A percentile compares a stretch with the other conserved stretches of the same genome.
Evolutionary conservation across 2,888 invertebrate species (phyloP).

Genomic region (Margaritifera margaritifera): DNA sequence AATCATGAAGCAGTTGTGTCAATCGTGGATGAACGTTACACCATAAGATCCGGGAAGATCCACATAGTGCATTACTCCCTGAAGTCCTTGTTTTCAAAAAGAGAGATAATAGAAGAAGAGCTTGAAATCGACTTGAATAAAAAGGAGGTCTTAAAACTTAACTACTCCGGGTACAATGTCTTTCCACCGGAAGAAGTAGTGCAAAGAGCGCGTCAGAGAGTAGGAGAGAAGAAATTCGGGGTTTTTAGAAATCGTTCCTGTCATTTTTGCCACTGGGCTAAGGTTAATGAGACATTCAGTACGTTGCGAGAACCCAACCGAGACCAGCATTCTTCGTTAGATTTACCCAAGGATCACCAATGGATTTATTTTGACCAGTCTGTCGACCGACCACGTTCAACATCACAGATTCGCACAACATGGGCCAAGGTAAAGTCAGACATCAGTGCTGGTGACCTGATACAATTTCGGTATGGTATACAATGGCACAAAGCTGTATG

Average conservation of each 20-base stretch:
- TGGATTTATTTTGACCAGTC: conserved; percentile 17
- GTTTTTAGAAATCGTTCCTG: conserved; percentile 17
- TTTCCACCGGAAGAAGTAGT: conserved; percentile 16
- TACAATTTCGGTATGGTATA: conserved; percentile 7
- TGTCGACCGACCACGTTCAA: conserved; percentile 10
- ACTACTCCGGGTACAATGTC: conserved; percentile 6
- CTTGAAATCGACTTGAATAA: conserved; percentile 8
- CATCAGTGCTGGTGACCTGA: conserved; percentile 12
- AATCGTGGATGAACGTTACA: background rate
- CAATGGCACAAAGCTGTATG: conserved; percentile 15
- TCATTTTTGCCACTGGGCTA: conserved; percentile 33
- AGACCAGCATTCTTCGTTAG: background rate
- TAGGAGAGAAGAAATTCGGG: conserved; percentile 25
- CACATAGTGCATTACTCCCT: conserved; percentile 17
- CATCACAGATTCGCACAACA: conserved; percentile 1
- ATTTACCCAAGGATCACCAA: background rate
- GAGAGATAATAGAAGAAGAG: conserved; percentile 17
- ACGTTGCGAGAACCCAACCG: background rate
- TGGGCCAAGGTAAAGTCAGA: conserved; percentile 21
- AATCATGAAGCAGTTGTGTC: conserved; percentile 19
- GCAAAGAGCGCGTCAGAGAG: conserved; percentile 16
- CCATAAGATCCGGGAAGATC: conserved; percentile 10
- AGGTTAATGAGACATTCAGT: conserved; percentile 7
- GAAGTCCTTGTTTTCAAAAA: too few species aligned
- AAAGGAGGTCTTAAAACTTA: conserved; percentile 4